Percentiles rank a stretch among this genome's conserved stretches.
Evolutionary conservation across 2,797 vertebrate genomes (phyloP).

Genomic region (Clamator glandarius): DNA sequence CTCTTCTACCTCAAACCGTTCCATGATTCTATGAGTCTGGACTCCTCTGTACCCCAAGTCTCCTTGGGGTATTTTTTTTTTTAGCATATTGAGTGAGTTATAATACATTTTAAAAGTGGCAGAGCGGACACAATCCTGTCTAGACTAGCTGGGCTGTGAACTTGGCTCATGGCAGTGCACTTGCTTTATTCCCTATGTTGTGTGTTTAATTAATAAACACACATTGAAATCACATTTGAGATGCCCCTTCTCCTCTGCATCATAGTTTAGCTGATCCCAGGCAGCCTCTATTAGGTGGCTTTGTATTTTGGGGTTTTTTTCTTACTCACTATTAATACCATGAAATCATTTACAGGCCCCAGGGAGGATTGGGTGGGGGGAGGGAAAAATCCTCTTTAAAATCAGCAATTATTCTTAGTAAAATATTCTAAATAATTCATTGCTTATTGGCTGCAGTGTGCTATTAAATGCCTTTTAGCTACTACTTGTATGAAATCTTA

Average conservation of each 20-base stretch:
- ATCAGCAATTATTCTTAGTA: conserved; percentile 65
- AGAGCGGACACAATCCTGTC: neutral
- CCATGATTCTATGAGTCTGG: too few relatives aligned
- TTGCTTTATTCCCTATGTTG: neutral
- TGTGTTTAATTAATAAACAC: conserved; percentile 34
- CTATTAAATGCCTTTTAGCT: conserved; percentile 70
- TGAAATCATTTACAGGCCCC: conserved; percentile 25
- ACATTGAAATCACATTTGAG: neutral
- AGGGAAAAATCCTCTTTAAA: neutral
- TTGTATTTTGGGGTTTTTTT: neutral
- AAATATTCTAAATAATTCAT: conserved; percentile 72
- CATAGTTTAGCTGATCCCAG: neutral
- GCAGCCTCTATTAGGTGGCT: neutral
- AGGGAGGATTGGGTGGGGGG: neutral
- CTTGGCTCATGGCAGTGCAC: neutral
- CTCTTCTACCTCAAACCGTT: too few relatives aligned
- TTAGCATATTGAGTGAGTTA: neutral
- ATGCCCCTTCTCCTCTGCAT: neutral
- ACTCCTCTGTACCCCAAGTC: too few relatives aligned
- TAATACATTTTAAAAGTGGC: neutral
- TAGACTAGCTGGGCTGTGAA: neutral
- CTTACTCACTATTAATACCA: neutral
- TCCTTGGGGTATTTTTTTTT: too few relatives aligned
- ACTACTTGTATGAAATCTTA: conserved; percentile 39
- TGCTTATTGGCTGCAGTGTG: conserved; percentile 56